phyloP scores from a whole-genome alignment of 2,888 invertebrate genomes.

The Drosophila dives region DNA sequence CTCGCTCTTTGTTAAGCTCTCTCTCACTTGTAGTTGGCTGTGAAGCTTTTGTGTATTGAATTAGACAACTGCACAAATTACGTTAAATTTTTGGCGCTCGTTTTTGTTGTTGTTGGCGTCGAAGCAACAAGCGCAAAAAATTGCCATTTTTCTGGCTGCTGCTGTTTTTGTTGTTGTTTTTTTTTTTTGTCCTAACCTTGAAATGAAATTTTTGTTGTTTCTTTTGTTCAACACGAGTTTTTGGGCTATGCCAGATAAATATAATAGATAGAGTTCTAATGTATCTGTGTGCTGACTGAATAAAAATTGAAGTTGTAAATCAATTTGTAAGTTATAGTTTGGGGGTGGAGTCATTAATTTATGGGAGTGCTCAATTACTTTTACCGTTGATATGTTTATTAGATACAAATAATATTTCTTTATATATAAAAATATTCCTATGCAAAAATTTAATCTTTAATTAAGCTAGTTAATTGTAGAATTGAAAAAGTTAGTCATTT shows the following conservation, averaged over 20 bases:
- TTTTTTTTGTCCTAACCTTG: conserved; percentile 68
- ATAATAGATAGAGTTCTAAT: conserved; percentile 39
- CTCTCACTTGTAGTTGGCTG: conserved; percentile 13
- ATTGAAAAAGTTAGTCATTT: not conserved
- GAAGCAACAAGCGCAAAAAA: conserved; percentile 71
- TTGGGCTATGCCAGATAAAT: conserved; percentile 43
- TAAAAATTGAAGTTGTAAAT: conserved; percentile 29
- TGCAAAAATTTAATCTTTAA: not conserved
- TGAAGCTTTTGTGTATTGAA: conserved; percentile 71
- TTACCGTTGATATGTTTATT: not conserved
- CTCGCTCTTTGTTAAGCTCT: not conserved
- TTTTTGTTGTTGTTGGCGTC: conserved; percentile 55
- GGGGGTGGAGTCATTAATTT: not conserved
- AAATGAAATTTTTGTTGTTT: conserved; percentile 59
- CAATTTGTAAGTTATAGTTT: conserved; percentile 44
- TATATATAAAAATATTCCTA: not conserved
- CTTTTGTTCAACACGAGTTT: conserved; percentile 8
- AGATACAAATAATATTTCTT: too few species aligned
- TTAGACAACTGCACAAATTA: conserved; percentile 75
- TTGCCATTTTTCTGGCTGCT: conserved; percentile 45
- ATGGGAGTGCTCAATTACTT: not conserved
- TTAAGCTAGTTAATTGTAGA: not conserved
- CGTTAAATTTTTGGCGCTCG: conserved; percentile 71
- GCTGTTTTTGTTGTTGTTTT: conserved; percentile 15
- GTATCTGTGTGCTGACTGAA: conserved; percentile 11